Evolutionary conservation across 30 jellyfish, hydroid and myxozoan genomes (phyloP), one percentile per base, ranked within the genome.

Genomic region (Pelagia noctiluca): DNA sequence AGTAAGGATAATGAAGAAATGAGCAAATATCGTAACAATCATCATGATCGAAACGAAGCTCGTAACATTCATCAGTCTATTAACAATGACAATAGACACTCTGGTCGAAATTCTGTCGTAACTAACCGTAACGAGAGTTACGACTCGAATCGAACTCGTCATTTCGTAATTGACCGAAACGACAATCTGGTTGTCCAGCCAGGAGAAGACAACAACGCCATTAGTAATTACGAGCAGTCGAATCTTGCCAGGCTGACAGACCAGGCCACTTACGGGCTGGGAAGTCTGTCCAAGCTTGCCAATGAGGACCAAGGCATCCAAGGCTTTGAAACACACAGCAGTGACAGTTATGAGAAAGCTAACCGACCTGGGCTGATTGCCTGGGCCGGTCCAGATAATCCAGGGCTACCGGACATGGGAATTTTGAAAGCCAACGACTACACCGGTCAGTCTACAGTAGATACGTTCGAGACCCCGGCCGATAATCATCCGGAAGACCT

Each of bases 341-440:
- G 52, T 57, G 35, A 35, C 30, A 49, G 75, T 0, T 68, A 50
- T 35, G 68, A 71, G 11, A 68, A 82, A 18, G 86, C 74, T 54
- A 32, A 46, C 35, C 92, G 46, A 57, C 74, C 92, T 0, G 92
- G 86, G 5, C 47, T 69, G 32, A 82, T 82, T 22, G 92, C 86
- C 3, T 82, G 92, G 92, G 38, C 86, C 29, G 92, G 92, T 31
- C 50, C 85, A 63, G 38, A 82, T 34, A 82, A 82, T 52, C 86
- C 92, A 12, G 92, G 86, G 0, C 23, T 82, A 12, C 86, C 92
- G 16, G 74, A 48, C 46, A 86, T 50, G 54, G 92, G 70, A 24
- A 76, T 49, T 33, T 23, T 82, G 65, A 82, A 82, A 75, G 67
- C 23, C 23, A 36, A 60, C 29, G 92, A 82, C 31, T 25, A 66